A percentile compares a stretch with the other conserved stretches of the same genome.
phyloP scores from a whole-genome alignment of 2,113 vertebrate species.

The Bungarus multicinctus region DNA sequence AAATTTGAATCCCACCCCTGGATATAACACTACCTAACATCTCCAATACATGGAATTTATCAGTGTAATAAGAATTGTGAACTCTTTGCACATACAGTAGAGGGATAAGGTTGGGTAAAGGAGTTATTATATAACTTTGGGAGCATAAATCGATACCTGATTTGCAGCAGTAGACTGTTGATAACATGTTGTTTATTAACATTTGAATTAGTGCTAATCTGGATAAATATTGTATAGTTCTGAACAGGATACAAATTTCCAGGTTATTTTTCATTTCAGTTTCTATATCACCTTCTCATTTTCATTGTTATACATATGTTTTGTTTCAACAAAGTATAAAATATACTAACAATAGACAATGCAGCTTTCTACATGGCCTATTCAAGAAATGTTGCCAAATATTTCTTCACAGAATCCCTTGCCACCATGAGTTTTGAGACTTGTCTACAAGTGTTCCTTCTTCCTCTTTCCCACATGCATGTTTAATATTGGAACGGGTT shows the following conservation, averaged over 20 bases:
- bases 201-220: background rate
- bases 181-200: background rate
- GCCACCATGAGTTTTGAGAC: background rate
- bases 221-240: background rate
- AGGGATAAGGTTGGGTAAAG: background rate
- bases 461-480: background rate
- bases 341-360: background rate
- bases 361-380: background rate
- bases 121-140: background rate
- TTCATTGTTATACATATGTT: background rate
- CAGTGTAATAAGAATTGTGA: background rate
- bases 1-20: too few relatives aligned
- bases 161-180: background rate
- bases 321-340: background rate
- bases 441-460: background rate
- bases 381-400: background rate
- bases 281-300: background rate
- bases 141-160: background rate
- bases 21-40: background rate
- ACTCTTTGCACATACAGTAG: background rate
- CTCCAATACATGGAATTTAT: background rate
- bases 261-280: background rate
- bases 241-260: background rate
- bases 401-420: background rate
- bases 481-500: background rate